Evolutionary conservation across 2,888 invertebrate genomes (phyloP), one percentile per base, ranked within the genome.

Genomic region (Sinodicranocentrus sp.): DNA sequence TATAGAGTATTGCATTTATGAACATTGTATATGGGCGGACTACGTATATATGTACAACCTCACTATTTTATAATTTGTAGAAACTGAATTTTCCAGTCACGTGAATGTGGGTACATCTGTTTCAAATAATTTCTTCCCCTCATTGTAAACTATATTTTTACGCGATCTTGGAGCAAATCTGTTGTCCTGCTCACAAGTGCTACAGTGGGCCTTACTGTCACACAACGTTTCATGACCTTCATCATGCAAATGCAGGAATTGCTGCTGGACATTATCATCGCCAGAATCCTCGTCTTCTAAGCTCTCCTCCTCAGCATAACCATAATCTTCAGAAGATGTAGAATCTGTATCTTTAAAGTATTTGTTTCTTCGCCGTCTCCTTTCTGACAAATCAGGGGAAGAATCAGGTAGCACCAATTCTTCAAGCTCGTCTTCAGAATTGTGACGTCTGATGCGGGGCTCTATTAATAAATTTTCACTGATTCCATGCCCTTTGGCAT

Each of bases 291-390:
- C 82, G 39, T 70, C 80, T 13, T 71, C 71, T 26, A 80, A 21
- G 63, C 72, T 72, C 23, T 72, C 76, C 17, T 76, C 82, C 5
- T 82, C 82, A 15, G 19, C 82, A n/a, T 17, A 82, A 8, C 82
- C 82, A 54, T 23, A 70, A 21, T 82, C 82, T 21, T 82, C 82
- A 5, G 76, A 75, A 8, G 77, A 77, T 2, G 33, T 5, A 5
- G 59, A 68, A 44, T 77, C 68, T n/a, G 21, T 59, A 19, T 77
- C 77, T 52, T 77, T 68, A 43, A 68, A 68, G 6, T 26, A 26
- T 59, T 68, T 77, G 33, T 28, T 43, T 68, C 39, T 68, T 39
- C 59, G 28, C 17, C 73, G 43, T n/a, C 54, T 28, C 21, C 68
- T 13, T 44, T 43, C 25, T 39, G 67, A 17, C 6, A 67, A 39